Base-by-base conservation (phyloP, 2,797 vertebrate genomes). In the Typhlichthys subterraneus region DNA sequence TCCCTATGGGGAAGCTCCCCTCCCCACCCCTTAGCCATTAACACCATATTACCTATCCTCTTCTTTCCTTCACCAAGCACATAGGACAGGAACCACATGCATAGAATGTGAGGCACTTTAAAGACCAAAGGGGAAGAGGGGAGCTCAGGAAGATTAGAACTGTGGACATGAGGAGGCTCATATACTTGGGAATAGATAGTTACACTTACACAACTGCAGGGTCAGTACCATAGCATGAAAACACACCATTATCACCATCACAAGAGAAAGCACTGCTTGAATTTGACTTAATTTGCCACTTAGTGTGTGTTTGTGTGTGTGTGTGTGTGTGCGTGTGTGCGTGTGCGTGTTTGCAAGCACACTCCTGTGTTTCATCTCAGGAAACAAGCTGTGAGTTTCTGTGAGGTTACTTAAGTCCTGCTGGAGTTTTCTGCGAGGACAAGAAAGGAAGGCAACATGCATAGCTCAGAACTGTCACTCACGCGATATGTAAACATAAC, bases 391-490 rank as follows among this genome's bases (percentile, higher is more conserved):
- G 46, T 50, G 61, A 33, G 52, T 58, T 57, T 67, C 60, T 72
- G 61, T 42, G 68, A 66, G 57, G 80, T 76, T 79, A 73, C 63
- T 69, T 74, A 75, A 72, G 57, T 51, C 12, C 51, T 53, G 12
- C 60, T 13, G 51, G 60, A 51, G 42, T 51, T 19, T 51, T 14
- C 50, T 14, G n/a, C n/a, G 8, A 38, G 38, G 38, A 42, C 38
- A 42, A 9, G 38, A 42, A 42, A 7, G 38, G 38, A 53, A 17
- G 53, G 6, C 17, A 7, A 3, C 8, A 52, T 12, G 38, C 9
- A 12, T 1, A 53, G 15, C 33, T 47, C 38, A 42, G 38, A 42
- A 10, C 38, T 42, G 38, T 42, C 38, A 42, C 4, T 42, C 38
- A 42, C 38, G 9, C 7, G 38, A 42, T 42, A 9, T 42, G 38